phyloP scores from a whole-genome alignment of 2,888 invertebrate genomes.

The Trichogramma dendrolimi region DNA sequence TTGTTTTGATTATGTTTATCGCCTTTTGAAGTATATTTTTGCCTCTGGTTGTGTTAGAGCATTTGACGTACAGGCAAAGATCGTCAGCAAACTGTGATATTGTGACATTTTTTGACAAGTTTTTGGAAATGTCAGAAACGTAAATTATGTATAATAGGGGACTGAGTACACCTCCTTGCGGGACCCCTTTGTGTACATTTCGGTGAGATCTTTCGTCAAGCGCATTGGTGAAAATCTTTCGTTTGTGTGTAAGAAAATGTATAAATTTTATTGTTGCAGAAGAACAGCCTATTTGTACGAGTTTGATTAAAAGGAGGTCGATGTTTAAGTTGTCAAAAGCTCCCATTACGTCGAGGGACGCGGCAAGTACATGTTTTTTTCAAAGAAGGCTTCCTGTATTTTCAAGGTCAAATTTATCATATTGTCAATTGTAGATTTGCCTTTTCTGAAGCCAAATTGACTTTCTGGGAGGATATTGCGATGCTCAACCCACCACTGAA shows the following conservation, averaged over 20 bases:
- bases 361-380: no score
- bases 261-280: constrained; percentile 8
- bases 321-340: no score
- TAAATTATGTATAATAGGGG: constrained; percentile 23
- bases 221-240: neutral
- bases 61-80: neutral
- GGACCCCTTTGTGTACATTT: constrained; percentile 22
- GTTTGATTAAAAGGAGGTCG: neutral
- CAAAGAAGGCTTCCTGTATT: no score
- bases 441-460: no score
- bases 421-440: no score
- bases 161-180: constrained; percentile 27
- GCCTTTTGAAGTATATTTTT: constrained; percentile 1
- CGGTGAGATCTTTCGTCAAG: neutral
- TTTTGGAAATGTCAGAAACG: constrained; percentile 8
- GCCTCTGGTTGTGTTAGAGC: neutral
- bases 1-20: neutral
- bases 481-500: no score
- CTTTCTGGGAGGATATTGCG: no score
- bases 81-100: constrained; percentile 9
- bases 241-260: constrained; percentile 8
- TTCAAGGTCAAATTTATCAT: no score
- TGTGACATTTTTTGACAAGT: neutral
- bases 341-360: no score
- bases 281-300: constrained; percentile 9